Percentiles rank a stretch among this genome's conserved stretches.
Conservation (phyloP, 2,888 invertebrate genomes). For the Cosmia pyralina region DNA sequence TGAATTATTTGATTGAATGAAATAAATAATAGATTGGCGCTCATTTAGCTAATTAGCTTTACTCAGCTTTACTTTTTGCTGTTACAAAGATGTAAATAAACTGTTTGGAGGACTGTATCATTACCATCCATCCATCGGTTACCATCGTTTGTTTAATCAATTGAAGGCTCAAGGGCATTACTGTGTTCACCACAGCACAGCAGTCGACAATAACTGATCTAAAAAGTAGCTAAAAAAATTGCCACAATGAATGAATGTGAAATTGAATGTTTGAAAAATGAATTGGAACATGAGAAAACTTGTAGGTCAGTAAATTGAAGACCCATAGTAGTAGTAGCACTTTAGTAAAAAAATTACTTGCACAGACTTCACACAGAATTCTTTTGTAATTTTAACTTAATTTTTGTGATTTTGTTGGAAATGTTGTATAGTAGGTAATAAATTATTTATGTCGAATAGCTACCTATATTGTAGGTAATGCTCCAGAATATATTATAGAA, state of each 20-base stretch:
- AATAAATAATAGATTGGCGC: neutral
- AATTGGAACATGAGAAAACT: constrained; percentile 87
- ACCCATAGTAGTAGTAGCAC: neutral
- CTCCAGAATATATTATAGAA: neutral
- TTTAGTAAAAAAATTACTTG: neutral
- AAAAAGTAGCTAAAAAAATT: constrained; percentile 34
- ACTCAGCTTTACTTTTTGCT: neutral
- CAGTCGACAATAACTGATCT: constrained; percentile 47
- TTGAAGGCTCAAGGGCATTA: constrained; percentile 51
- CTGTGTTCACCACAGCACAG: constrained; percentile 47
- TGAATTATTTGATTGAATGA: neutral
- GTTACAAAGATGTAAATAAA: constrained; percentile 11
- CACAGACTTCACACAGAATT: neutral
- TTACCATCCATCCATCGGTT: constrained; percentile 51
- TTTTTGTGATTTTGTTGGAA: neutral
- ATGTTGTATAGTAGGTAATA: neutral
- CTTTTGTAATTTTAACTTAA: neutral
- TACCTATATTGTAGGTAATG: neutral
- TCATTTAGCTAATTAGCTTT: neutral
- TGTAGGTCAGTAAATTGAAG: constrained; percentile 78
- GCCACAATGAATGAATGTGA: constrained; percentile 84
- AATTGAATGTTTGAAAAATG: constrained; percentile 85
- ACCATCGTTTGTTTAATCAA: constrained; percentile 70
- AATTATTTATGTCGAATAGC: neutral
- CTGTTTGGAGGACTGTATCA: constrained; percentile 39